These are phyloP conservation scores for Crotalus tigris DNA, from an alignment of 2,113 vertebrate genomes.

Conservation along the genomic window DNA sequence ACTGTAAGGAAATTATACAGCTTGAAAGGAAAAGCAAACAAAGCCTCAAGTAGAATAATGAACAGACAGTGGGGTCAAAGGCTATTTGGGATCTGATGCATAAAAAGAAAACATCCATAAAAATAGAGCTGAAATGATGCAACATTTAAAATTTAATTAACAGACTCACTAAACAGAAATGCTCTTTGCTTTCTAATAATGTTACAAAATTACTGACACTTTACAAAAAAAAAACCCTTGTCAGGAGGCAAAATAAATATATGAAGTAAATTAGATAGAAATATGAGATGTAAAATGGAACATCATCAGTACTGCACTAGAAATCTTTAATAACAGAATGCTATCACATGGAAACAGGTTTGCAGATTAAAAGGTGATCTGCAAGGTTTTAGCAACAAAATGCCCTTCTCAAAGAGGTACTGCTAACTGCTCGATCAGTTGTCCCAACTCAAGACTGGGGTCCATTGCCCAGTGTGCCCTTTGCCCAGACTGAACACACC, in stretches of 20 bases:
- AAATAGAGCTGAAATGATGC: slow-evolving; percentile 17
- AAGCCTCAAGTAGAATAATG: neutral
- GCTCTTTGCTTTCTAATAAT: neutral
- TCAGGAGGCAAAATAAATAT: accelerated
- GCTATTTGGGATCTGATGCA: neutral
- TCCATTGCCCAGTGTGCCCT: no score
- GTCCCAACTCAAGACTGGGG: no score
- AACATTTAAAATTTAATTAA: slow-evolving; percentile 26
- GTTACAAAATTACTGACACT: neutral
- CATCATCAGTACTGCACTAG: neutral
- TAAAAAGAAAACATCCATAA: slow-evolving; percentile 11
- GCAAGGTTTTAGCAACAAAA: neutral
- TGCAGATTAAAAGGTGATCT: neutral
- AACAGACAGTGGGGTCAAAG: slow-evolving; percentile 27
- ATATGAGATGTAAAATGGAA: neutral
- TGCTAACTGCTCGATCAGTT: neutral
- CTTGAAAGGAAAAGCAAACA: slow-evolving; percentile 24
- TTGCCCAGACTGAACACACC: no score
- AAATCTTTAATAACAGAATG: neutral
- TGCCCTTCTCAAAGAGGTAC: neutral
- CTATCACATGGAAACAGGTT: neutral
- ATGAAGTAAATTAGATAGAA: neutral
- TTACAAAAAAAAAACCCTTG: slow-evolving; percentile 29
- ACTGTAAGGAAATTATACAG: neutral
- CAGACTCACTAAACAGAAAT: neutral